These are phyloP conservation scores for Triops longicaudatus DNA, from an alignment of 1,140 invertebrate genomes.

Conservation along the genomic window DNA sequence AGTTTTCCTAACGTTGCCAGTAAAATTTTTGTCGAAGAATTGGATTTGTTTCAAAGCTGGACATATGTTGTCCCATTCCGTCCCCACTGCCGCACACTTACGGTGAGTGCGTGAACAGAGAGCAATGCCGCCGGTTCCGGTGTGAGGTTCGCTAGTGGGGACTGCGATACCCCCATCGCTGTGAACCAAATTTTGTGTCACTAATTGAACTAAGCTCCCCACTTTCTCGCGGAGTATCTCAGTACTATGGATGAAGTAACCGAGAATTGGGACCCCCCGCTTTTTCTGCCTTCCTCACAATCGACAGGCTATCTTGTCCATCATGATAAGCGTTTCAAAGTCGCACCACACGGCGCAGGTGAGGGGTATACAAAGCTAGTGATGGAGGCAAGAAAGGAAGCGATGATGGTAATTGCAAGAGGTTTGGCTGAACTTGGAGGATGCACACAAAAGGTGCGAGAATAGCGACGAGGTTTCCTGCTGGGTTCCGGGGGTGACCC, in stretches of 20 bases:
- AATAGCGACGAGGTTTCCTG: conserved; percentile 14
- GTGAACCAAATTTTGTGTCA: too few relatives aligned
- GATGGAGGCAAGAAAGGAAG: background rate
- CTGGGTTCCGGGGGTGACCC: conserved; percentile 4
- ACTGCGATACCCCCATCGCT: too few relatives aligned
- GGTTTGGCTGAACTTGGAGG: conserved; percentile 10
- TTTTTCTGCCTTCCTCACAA: background rate
- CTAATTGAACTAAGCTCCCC: too few relatives aligned
- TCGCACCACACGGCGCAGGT: conserved; percentile 9
- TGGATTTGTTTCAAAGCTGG: too few relatives aligned
- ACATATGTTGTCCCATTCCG: too few relatives aligned
- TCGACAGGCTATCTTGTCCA: background rate
- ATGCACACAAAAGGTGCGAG: conserved; percentile 7
- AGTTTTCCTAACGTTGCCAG: too few relatives aligned
- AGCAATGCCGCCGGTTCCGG: background rate
- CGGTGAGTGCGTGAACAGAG: background rate
- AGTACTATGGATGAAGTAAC: background rate
- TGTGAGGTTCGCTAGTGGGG: background rate
- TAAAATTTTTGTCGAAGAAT: too few relatives aligned
- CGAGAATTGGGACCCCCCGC: background rate
- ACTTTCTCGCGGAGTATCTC: too few relatives aligned
- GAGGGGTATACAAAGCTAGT: conserved; percentile 1
- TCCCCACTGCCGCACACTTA: background rate
- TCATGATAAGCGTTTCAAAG: background rate
- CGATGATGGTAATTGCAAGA: conserved; percentile 15